phyloP scores from a whole-genome alignment of 2,888 invertebrate species.

The Acanthosepion lycidas region DNA sequence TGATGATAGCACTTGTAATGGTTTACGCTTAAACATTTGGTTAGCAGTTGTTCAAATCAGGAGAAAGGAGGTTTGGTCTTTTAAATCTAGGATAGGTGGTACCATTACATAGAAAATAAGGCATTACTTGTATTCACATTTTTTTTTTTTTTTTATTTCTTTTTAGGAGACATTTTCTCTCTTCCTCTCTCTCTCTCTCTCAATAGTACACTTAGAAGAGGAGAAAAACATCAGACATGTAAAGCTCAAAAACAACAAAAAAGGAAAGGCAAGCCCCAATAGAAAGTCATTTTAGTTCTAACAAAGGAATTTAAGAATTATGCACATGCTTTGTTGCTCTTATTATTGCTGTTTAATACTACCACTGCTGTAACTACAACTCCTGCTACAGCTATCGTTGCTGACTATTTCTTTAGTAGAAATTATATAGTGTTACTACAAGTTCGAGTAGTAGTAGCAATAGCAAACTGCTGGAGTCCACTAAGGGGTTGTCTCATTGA shows the following conservation, averaged over 20 bases:
- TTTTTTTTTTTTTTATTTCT: background rate
- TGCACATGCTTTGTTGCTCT: background rate
- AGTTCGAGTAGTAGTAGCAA: background rate
- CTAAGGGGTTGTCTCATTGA: background rate
- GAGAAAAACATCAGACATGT: no score
- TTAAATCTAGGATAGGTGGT: slow-evolving; percentile 6
- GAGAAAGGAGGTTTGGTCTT: background rate
- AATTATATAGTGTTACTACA: background rate
- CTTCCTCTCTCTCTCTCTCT: background rate
- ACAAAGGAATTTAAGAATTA: no score
- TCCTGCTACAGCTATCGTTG: background rate
- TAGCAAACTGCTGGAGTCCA: background rate
- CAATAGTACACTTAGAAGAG: background rate
- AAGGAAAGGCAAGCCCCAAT: no score
- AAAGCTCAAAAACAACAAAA: no score
- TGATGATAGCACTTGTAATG: background rate
- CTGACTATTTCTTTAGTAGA: background rate
- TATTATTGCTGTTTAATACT: background rate
- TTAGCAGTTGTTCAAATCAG: background rate
- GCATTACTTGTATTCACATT: background rate
- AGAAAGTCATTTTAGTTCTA: no score
- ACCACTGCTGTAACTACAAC: background rate
- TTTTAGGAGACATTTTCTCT: background rate
- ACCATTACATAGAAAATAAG: background rate
- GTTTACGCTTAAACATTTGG: background rate